phyloP scores from a whole-genome alignment of 2,888 invertebrate genomes.

The Tetranychus truncatus region DNA sequence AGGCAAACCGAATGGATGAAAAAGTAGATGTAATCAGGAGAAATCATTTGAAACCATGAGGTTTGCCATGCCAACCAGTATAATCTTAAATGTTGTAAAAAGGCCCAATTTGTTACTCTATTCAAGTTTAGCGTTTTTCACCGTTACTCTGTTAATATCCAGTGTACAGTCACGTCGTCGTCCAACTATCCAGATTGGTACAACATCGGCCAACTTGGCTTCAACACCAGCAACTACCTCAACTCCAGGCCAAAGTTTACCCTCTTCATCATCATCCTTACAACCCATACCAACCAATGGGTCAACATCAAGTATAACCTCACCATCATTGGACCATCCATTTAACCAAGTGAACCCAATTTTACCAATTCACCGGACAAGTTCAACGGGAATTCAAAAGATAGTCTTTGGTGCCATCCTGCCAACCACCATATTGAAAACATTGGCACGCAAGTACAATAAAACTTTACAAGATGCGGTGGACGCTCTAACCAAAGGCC shows the following conservation, averaged over 20 bases:
- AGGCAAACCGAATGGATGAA: no score
- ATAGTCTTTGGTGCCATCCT: constrained; percentile 25
- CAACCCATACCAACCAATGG: not conserved
- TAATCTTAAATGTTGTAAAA: no score
- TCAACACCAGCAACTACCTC: not conserved
- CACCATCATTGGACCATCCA: not conserved
- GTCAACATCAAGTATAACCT: no score
- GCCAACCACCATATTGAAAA: constrained; percentile 25
- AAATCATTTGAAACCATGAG: no score
- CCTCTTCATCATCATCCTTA: not conserved
- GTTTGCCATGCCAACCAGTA: no score
- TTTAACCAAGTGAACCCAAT: not conserved
- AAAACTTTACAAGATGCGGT: constrained; percentile 24
- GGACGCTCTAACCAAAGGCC: constrained; percentile 23
- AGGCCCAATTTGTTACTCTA: no score
- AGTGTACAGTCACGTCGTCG: not conserved
- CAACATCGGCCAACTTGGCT: not conserved
- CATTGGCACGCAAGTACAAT: constrained; percentile 22
- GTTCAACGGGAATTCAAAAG: constrained; percentile 13
- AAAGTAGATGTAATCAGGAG: no score
- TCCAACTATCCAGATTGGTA: not conserved
- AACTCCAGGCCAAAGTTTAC: not conserved
- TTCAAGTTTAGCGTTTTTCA: not conserved
- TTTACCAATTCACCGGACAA: not conserved
- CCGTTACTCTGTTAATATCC: not conserved